Base-by-base conservation (phyloP, 2,797 vertebrate species). In the Forpus xanthops region DNA sequence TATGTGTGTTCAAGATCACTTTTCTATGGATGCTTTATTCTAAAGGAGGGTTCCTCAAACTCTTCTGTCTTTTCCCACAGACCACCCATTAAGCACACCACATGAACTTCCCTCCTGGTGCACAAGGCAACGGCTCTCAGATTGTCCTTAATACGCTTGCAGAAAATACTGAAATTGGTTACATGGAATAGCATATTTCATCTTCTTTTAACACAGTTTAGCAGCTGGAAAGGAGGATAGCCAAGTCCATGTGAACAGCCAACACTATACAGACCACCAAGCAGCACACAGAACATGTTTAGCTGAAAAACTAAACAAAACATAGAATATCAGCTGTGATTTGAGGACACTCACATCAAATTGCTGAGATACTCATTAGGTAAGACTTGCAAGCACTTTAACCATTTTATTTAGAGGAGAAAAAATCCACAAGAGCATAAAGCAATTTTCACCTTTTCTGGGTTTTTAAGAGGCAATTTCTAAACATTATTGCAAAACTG, bases 401-500 rank as follows among this genome's bases (percentile, higher is more conserved):
- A 86, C 47, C 4, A 1, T 61, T 75, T 64, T 70, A 28, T 74
- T 92, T 84, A 77, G 49, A 91, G 56, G 9, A 84, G 28, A 90
- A 81, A 6, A 37, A 35, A 89, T 62, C 73, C 85, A 77, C 28
- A 60, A 24, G n/a, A 72, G 67, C 68, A 85, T 41, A 91, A 73
- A 86, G 70, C 64, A 58, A 60, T 86, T 81, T 81, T 73, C 62
- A 44, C 81, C 90, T 81, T 50, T 42, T 66, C 70, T 85, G 77
- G 58, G 89, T 91, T 70, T 37, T 78, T 18, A 73, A 70, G 62
- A 68, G 60, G 55, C 87, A 75, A 92, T 89, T 89, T 94, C 92
- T 94, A 86, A 92, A 81, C 60, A 35, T 58, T 45, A 85, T 89
- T 95, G 89, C 92, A 95, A 96, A 97, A 97, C 53, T 60, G 30